phyloP scores from a whole-genome alignment of 2,888 invertebrate genomes.

The Drosophila mettleri region DNA sequence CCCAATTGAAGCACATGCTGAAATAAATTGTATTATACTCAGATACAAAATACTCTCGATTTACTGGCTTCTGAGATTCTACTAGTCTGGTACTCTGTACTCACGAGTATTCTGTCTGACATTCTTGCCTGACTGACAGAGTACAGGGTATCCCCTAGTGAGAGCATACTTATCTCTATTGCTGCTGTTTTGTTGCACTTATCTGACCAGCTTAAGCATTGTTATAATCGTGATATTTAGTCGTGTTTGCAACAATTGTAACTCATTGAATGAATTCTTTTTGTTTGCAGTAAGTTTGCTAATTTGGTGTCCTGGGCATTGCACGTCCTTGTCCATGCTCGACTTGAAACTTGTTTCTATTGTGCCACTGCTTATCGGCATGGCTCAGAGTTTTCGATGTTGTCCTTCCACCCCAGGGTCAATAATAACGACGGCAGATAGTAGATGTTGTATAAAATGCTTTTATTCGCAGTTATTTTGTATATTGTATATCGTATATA shows the following conservation, averaged over 20 bases:
- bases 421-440: constrained; percentile 3
- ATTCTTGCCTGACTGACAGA: background rate
- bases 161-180: background rate
- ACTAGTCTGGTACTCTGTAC: background rate
- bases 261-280: constrained; percentile 47
- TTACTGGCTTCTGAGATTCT: too few relatives aligned
- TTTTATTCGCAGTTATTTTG: constrained; percentile 71
- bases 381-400: constrained; percentile 39
- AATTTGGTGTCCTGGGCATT: constrained; percentile 46
- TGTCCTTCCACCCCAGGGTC: constrained; percentile 45
- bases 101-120: too few relatives aligned
- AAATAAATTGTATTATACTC: too few relatives aligned
- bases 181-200: constrained; percentile 24
- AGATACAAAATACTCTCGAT: too few relatives aligned
- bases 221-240: constrained; percentile 41
- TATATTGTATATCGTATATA: constrained; percentile 62
- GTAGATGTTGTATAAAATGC: constrained; percentile 67
- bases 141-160: background rate
- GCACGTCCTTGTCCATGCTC: constrained; percentile 32
- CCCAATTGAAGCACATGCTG: too few relatives aligned
- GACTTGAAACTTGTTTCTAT: constrained; percentile 28
- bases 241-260: constrained; percentile 27
- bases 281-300: constrained; percentile 41
- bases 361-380: constrained; percentile 58
- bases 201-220: constrained; percentile 26